Base-by-base conservation (phyloP, 2,888 invertebrate genomes). In the Ormyrus nitidulus region DNA sequence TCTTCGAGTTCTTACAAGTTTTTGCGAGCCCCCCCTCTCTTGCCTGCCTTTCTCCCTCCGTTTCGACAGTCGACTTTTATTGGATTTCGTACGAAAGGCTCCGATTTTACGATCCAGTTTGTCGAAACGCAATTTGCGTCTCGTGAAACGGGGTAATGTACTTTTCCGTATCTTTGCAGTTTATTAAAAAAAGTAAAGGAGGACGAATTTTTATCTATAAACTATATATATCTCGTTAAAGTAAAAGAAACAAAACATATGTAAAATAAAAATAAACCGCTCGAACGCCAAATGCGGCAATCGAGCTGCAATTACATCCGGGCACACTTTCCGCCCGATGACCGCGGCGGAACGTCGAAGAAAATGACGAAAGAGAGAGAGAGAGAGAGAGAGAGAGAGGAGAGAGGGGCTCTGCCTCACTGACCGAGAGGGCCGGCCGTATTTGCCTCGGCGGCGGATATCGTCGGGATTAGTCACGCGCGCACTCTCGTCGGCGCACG, bases 391-490 rank as follows among this genome's bases (percentile, higher is more conserved):
- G 19, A 19, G 19, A 19, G 19, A 1, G 19, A 19, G 19, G 19
- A 19, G 19, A 1, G 19, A 19, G 19, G 19, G 1, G 19, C 19
- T 19, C 19, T 19, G 19, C 19, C 19, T 0, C 1, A 1, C 19
- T 1, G 19, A 19, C 19, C 1, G 19, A 19, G 19, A 19, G 19
- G 19, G 19, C 1, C 19, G 19, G 19, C 19, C 19, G 19, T 19
- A 74, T 79, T 79, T 79, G 66, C 79, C 19, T n/a, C 19, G 68
- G 72, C 66, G 72, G 56, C 54, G 54, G 76, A 61, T 66, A 65
- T 69, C 74, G 73, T 59, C 13, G 64, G 77, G 85, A 86, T 86
- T 86, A 86, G 85, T 86, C 85, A 85, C 86, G 85, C 82, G 83
- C 85, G 82, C 65, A n/a, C n/a, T n/a, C 19, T 19, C 19, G n/a